Evolutionary conservation across 2,113 vertebrate genomes (phyloP).

Genomic region (Pedetes capensis): DNA sequence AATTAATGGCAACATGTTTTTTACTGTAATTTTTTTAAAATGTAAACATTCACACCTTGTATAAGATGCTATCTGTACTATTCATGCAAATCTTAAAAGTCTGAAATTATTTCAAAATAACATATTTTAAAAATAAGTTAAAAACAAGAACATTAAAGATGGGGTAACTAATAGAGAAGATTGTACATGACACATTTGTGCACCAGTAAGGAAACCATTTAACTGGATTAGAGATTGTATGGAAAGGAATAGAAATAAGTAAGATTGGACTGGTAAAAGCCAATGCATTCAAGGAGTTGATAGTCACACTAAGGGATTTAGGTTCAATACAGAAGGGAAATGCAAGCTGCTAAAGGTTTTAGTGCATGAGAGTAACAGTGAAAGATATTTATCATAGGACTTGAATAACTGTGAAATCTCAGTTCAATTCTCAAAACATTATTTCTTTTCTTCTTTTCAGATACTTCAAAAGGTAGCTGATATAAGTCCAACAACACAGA

Average conservation of each 20-base stretch:
- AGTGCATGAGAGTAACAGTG: background rate
- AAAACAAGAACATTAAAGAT: background rate
- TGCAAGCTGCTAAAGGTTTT: slow-evolving; percentile 45
- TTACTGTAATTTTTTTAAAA: too few relatives aligned
- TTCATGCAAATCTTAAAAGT: background rate
- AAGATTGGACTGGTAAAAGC: background rate
- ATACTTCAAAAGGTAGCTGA: slow-evolving; percentile 33
- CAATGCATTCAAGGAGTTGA: background rate
- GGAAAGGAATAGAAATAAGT: background rate
- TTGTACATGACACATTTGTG: background rate
- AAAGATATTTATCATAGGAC: slow-evolving; percentile 54
- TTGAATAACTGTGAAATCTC: slow-evolving; percentile 54
- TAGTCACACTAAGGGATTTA: slow-evolving; percentile 41
- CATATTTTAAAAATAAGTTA: slow-evolving; percentile 19
- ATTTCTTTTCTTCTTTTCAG: slow-evolving; percentile 61
- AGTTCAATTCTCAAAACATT: slow-evolving; percentile 57
- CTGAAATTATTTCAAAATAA: slow-evolving; percentile 38
- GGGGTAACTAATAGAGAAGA: background rate
- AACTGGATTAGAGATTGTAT: background rate
- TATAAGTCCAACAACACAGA: slow-evolving; percentile 51
- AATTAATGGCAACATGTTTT: too few relatives aligned
- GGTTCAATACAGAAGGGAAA: slow-evolving; percentile 29
- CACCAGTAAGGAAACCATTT: background rate
- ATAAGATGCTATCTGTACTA: too few relatives aligned
- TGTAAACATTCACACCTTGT: too few relatives aligned